Base-by-base conservation (phyloP, 2,888 invertebrate genomes). In the Drosophila macrospina region DNA sequence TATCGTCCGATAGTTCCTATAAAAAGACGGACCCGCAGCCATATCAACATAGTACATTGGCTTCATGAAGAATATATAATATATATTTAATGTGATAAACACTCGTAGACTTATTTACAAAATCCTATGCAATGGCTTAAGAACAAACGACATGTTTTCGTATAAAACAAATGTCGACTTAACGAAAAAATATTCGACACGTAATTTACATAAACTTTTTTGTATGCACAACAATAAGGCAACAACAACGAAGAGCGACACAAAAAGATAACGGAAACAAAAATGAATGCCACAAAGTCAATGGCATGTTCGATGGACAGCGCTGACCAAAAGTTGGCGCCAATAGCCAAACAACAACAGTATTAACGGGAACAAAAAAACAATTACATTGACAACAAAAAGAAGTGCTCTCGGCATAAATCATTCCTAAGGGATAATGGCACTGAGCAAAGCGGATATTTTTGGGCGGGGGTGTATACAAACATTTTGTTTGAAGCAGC, bases 401-500 rank as follows among this genome's bases (percentile, higher is more conserved):
- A 72, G 41, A 64, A 78, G 62, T 56, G 63, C 48, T 70, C 51
- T 60, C 63, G 66, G 73, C 85, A 82, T 82, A 82, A 82, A 82
- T 82, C 82, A 85, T 42, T 57, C 44, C 16, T 54, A 13, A 10
- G 11, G 47, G 28, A 28, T 41, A 42, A 55, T 37, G 44, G 41
- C 10, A 42, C n/a, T 30, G 15, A 20, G 15, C 11, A 10, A 28
- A n/a, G 34, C n/a, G 11, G 26, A 24, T 13, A 44, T 34, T 32
- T n/a, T 30, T 11, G 41, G 24, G 13, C 34, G 54, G 39, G 56
- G 60, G 45, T 59, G 55, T 65, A 76, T 55, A 74, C 75, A 78
- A 82, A 82, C 74, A 76, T 75, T 74, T 72, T 69, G 66, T 78
- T 78, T 84, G 70, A 86, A 83, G 80, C 81, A 73, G 74, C 72